Evolutionary conservation across 1,140 invertebrate genomes (phyloP), one percentile per base, ranked within the genome.

Genomic region (Orussus abietinus): DNA sequence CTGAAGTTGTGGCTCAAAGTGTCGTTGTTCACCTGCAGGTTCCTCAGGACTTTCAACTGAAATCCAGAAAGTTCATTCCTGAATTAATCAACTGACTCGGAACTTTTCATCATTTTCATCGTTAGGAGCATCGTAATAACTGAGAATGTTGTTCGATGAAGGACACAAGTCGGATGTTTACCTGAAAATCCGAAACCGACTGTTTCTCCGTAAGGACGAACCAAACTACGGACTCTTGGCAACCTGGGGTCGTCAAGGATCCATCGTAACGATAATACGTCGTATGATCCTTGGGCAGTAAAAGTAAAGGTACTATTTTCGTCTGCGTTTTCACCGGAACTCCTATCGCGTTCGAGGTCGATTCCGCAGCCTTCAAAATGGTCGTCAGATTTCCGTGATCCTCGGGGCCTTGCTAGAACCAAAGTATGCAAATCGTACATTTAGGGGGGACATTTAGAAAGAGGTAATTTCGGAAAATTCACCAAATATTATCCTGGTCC

Each of bases 171-270:
- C n/a, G 36, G 40, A 34, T 22, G 14, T 44, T 46, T 49, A 82
- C 80, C 72, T 85, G 81, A 6, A 66, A 49, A 21, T 74, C 53
- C 0, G 80, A 80, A 20, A 88, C 75, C 0, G 74, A 69, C 14
- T 80, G 60, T 26, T 77, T 77, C 22, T 79, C 65, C 1, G 77
- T 72, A 38, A 88, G 76, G 3, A 90, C 72, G 4, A 83, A 84
- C 87, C 87, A 90, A 2, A 77, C 76, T 2, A 90, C 84, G 13
- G 76, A 74, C 57, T 89, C 85, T 28, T 77, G 76, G 49, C 87
- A 90, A 1, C 64, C 69, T 1, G 87, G 87, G 4, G 86, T 88
- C 1, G 87, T 90, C 25, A 90, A 64, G 0, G 85, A 88, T 2
- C 87, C 87, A 3, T 76, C 53, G 54, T 90, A 90, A 2, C 78